phyloP scores from a whole-genome alignment of 2,113 vertebrate species.

The Ceyx cyanopectus region DNA sequence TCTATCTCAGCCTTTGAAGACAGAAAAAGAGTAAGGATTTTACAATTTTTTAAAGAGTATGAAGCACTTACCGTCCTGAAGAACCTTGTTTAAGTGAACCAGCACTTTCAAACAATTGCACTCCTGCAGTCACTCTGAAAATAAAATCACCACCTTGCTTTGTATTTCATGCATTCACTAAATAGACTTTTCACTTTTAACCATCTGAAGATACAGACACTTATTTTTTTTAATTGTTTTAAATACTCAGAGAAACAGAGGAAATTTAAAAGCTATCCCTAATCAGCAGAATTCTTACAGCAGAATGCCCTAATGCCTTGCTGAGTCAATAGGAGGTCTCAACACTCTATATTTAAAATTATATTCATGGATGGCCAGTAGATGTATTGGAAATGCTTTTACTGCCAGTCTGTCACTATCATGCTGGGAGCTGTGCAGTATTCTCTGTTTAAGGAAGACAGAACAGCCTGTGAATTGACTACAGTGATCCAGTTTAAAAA shows the following conservation, averaged over 20 bases:
- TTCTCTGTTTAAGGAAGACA: background rate
- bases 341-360: background rate
- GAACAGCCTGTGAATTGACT: background rate
- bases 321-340: background rate
- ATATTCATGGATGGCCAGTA: background rate
- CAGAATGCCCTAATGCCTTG: background rate
- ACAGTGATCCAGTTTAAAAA: background rate
- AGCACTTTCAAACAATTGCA: slow-evolving; percentile 88
- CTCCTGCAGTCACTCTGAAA: slow-evolving; percentile 87
- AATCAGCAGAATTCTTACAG: background rate
- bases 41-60: background rate
- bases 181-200: background rate
- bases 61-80: slow-evolving; percentile 82
- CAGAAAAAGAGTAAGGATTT: background rate
- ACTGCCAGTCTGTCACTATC: background rate
- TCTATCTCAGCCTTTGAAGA: background rate
- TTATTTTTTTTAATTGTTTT: background rate
- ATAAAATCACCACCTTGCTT: background rate
- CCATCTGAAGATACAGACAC: background rate
- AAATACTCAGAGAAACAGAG: background rate
- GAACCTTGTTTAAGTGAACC: slow-evolving; percentile 82
- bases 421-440: background rate
- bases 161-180: background rate
- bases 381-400: background rate
- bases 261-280: background rate